Conservation (phyloP, 1,140 invertebrate genomes). For the Drosophila mayri region DNA sequence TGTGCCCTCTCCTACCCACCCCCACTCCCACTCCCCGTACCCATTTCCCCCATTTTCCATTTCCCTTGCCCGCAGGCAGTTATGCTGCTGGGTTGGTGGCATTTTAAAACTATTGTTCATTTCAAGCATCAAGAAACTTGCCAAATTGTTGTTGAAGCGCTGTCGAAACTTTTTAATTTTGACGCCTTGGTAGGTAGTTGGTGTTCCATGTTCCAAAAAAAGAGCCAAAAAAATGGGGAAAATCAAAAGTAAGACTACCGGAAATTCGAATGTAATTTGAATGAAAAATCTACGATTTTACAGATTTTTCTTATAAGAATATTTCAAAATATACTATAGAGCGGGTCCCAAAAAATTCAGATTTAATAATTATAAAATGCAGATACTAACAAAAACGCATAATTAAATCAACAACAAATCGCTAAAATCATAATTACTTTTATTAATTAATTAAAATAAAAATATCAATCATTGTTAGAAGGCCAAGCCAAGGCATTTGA, state of each 20-base stretch:
- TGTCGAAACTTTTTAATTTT: conserved; percentile 64
- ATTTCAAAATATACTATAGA: not conserved
- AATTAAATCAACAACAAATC: no score
- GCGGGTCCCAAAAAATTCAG: no score
- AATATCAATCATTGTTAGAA: not conserved
- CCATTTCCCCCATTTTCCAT: not conserved
- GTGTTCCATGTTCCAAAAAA: conserved; percentile 2
- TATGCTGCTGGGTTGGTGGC: conserved; percentile 48
- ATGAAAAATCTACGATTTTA: not conserved
- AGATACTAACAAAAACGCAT: no score
- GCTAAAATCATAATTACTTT: no score
- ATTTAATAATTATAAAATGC: not conserved
- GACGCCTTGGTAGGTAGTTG: conserved; percentile 62
- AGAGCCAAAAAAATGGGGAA: not conserved
- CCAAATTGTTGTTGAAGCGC: conserved; percentile 62
- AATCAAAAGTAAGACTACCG: not conserved
- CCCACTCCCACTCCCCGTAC: no score
- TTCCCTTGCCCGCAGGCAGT: conserved; percentile 17
- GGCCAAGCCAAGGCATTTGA: not conserved
- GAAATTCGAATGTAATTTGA: not conserved
- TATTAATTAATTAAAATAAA: not conserved
- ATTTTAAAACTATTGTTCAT: conserved; percentile 69
- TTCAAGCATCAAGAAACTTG: conserved; percentile 67
- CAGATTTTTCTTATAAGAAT: not conserved
- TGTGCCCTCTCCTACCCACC: conserved; percentile 2